Evolutionary conservation across 2,113 vertebrate species (phyloP).

Genomic region (Salminus brasiliensis): DNA sequence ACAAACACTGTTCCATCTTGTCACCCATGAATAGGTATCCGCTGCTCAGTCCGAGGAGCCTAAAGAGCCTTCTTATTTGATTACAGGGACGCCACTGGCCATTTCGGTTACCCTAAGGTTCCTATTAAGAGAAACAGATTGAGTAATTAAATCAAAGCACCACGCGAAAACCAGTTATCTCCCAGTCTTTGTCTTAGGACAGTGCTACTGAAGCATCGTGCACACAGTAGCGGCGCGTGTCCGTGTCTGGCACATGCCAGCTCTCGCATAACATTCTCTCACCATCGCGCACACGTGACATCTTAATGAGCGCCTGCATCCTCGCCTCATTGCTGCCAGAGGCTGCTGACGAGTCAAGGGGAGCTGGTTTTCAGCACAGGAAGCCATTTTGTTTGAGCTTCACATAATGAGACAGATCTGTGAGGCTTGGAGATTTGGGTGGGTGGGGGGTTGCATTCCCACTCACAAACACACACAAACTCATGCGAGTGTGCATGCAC

Average conservation of each 20-base stretch:
- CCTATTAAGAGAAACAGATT: background rate
- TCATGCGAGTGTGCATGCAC: background rate
- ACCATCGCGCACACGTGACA: constrained; percentile 37
- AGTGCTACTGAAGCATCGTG: constrained; percentile 9
- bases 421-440: constrained; percentile 11
- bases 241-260: constrained; percentile 41
- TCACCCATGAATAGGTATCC: background rate
- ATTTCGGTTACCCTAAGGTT: background rate
- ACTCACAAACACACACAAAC: constrained; percentile 5
- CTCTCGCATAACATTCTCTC: constrained; percentile 41
- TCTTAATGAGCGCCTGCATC: constrained; percentile 46
- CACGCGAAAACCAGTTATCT: background rate
- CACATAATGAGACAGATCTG: constrained; percentile 52
- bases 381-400: constrained; percentile 56
- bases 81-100: background rate
- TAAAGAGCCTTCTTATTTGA: background rate
- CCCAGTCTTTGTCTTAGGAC: background rate
- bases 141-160: background rate
- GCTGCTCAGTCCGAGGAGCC: background rate
- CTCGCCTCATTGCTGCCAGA: constrained; percentile 36
- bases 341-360: constrained; percentile 44
- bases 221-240: constrained; percentile 4
- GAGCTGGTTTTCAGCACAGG: constrained; percentile 49
- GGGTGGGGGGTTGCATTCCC: background rate
- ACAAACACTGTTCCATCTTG: background rate